Base-by-base conservation (phyloP, 1,140 invertebrate genomes). In the Zophobas atratus region DNA sequence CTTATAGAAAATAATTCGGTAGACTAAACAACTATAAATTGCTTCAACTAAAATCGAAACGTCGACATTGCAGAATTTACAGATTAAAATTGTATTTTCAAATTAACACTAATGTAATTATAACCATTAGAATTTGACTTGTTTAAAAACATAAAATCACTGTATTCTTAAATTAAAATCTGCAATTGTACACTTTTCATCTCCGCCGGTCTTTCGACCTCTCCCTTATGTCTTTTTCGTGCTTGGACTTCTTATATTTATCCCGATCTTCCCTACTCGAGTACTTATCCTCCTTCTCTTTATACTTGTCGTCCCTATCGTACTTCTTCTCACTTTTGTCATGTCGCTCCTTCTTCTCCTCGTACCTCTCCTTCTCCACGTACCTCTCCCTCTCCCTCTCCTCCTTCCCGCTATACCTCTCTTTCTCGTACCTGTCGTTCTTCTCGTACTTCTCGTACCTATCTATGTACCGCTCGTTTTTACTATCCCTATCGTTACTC, bases 141-240 rank as follows among this genome's bases (percentile, higher is more conserved):
- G 6, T 33, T 72, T 72, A 38, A 72, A 53, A 72, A 72, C 33
- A 51, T 72, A 51, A 72, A 70, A 53, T 72, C 34, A 51, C 70
- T 72, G 46, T 51, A n/a, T 3, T 43, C 8, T 43, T 67, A 46
- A 43, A 67, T 43, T 63, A 63, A 63, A 6, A 20, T 2, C 6
- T 20, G 4, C 49, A 5, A 51, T 20, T 51, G n/a, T 20, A 2
- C 49, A 8, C n/a, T 76, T 80, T 84, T 78, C 80, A 84, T 79
- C 84, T 84, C 71, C 84, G 73, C 67, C 86, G 85, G 36, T 89
- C 88, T 39, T 88, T 87, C 8, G 88, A 88, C 81, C 88, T 86
- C 39, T 84, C 80, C 41, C 81, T 83, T 36, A 85, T 83, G 32
- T 85, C 83, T 6, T 86, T 84, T 49, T 83, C 77, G 55, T 86